These are phyloP conservation scores for Eclectus roratus DNA, from an alignment of 2,113 vertebrate genomes.

Conservation along the genomic window DNA sequence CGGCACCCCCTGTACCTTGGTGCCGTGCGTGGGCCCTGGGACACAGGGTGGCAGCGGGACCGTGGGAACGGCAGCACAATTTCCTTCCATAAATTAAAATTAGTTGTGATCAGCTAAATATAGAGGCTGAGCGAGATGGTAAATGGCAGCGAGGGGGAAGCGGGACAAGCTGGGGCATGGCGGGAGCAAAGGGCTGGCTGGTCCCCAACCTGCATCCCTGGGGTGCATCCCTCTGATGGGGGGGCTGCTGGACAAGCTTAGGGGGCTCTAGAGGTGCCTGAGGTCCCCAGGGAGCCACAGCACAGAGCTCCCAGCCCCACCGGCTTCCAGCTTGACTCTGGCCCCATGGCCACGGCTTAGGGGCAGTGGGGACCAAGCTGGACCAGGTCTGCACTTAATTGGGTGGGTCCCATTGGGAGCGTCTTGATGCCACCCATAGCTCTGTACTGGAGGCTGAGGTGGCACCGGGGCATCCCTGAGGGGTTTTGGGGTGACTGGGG, in stretches of 20 bases:
- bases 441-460: rapidly evolving
- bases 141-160: slow-evolving; percentile 34
- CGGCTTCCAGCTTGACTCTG: rapidly evolving
- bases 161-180: background rate
- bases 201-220: background rate
- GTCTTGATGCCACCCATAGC: rapidly evolving
- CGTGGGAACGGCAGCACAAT: slow-evolving; percentile 83
- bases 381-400: background rate
- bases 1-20: slow-evolving; percentile 10
- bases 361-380: background rate
- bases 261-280: rapidly evolving
- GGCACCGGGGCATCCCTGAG: rapidly evolving
- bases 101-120: slow-evolving; percentile 77
- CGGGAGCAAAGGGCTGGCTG: rapidly evolving
- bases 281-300: rapidly evolving
- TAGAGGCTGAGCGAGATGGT: slow-evolving; percentile 56
- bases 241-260: rapidly evolving
- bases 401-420: rapidly evolving
- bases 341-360: rapidly evolving
- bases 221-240: rapidly evolving
- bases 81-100: slow-evolving; percentile 81
- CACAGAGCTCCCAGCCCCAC: rapidly evolving
- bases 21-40: slow-evolving; percentile 64
- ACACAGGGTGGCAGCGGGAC: slow-evolving; percentile 68
- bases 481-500: background rate